phyloP scores from a whole-genome alignment of 2,888 invertebrate species.

The Clitarchus hookeri region DNA sequence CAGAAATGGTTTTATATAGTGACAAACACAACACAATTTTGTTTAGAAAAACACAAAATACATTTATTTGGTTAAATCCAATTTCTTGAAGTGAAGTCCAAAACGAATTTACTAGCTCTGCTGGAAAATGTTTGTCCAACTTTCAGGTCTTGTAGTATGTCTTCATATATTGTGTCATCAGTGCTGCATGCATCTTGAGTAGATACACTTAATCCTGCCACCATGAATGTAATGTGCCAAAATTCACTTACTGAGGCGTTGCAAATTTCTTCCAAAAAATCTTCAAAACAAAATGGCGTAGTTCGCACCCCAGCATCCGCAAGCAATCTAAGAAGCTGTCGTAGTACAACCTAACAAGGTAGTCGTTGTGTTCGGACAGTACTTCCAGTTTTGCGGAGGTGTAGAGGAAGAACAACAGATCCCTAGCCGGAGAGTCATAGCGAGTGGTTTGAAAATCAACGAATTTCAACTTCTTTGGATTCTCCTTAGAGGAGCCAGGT shows the following conservation, averaged over 20 bases:
- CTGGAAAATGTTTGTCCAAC: neutral
- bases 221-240: neutral
- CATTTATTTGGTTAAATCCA: neutral
- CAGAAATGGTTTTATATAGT: too few species aligned
- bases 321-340: conserved; percentile 49
- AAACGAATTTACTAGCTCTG: neutral
- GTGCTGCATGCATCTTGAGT: neutral
- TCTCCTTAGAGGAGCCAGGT: conserved; percentile 38
- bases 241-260: neutral
- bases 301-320: conserved; percentile 46
- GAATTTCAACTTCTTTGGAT: conserved; percentile 50
- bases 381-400: conserved; percentile 50
- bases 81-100: neutral
- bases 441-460: conserved; percentile 52
- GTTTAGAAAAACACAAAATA: too few species aligned
- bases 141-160: neutral
- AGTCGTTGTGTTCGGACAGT: conserved; percentile 49
- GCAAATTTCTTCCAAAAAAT: conserved; percentile 24
- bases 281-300: conserved; percentile 43
- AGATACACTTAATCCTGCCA: neutral
- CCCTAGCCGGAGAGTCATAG: conserved; percentile 50
- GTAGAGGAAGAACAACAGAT: conserved; percentile 52
- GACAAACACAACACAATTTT: too few species aligned
- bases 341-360: conserved; percentile 51
- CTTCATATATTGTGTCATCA: neutral